Percentiles rank a stretch among this genome's conserved stretches.
Conservation (phyloP, 2,113 vertebrate species). For the Heterotilapia buettikoferi region DNA sequence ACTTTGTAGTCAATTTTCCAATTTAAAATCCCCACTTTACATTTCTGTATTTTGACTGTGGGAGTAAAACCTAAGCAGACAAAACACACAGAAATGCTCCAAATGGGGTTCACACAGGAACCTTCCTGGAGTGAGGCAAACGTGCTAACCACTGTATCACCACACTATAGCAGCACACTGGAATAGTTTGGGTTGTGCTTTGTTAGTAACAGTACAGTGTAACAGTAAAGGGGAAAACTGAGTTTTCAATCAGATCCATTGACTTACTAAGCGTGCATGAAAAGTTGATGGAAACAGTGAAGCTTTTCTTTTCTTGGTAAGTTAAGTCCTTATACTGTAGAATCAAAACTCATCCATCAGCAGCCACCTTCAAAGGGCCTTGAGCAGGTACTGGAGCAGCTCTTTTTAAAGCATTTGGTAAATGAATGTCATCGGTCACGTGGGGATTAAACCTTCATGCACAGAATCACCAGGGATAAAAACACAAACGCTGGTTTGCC, state of each 20-base stretch:
- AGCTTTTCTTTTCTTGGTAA: neutral
- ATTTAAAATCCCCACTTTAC: neutral
- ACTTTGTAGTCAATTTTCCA: neutral
- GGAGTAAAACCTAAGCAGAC: neutral
- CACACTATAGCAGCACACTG: rapidly evolving
- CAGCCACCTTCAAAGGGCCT: neutral
- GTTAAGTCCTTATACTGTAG: neutral
- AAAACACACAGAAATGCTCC: neutral
- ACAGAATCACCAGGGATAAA: neutral
- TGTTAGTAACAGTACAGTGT: neutral
- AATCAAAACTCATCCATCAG: neutral
- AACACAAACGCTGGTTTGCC: neutral
- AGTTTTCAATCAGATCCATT: neutral
- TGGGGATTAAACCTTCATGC: neutral
- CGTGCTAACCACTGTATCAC: neutral
- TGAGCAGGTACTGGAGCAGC: neutral
- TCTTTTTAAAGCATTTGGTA: neutral
- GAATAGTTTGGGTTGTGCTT: neutral
- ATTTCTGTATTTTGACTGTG: neutral
- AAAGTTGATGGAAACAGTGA: neutral
- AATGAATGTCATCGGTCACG: neutral
- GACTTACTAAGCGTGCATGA: neutral
- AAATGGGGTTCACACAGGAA: neutral
- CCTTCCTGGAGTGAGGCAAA: neutral
- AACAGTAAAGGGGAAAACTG: neutral